Evolutionary conservation across 2,888 invertebrate species (phyloP), one percentile per base, ranked within the genome.

Genomic region (Tromatobia lineatoria): DNA sequence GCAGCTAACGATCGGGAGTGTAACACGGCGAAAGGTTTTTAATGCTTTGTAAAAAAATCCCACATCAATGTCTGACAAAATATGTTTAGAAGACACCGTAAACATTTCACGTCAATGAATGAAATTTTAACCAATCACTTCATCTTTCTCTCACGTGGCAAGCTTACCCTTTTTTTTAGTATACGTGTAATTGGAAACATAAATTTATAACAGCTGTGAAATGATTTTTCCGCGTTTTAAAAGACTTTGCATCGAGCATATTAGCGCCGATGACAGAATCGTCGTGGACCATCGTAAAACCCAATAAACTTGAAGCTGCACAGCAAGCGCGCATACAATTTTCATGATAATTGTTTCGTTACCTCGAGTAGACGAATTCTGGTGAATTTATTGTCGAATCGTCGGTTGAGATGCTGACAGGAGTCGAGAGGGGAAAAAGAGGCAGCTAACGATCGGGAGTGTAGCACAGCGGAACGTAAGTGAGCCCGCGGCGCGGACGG

Each of bases 361-460:
- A 57, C 29, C 18, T 45, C 64, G 61, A 25, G 25, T 42, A 57
- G 66, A 73, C 64, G 66, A 61, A 34, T 61, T 61, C 59, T 10
- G n/a, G 59, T 29, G 59, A 61, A 76, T 66, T 81, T 76, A 82
- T 82, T 47, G 73, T 50, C 59, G 67, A 67, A 78, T 34, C n/a
- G 34, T 61, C 25, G 59, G 34, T 79, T 45, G 77, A 38, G 76
- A 78, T 25, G 52, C 34, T 47, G 71, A 64, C 69, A 69, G 54
- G 69, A 78, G 79, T 57, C 61, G 57, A 47, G 73, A 69, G 64
- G 20, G 18, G 70, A 23, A 64, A 73, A 13, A 50, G 64, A 67
- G 75, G 76, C 76, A 74, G 83, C 80, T 79, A 83, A 84, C 81
- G 82, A 82, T 81, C 71, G 61, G 34, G 73, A n/a, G 61, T 74